phyloP scores from a whole-genome alignment of 1,140 invertebrate species.

The Caerostris darwini region DNA sequence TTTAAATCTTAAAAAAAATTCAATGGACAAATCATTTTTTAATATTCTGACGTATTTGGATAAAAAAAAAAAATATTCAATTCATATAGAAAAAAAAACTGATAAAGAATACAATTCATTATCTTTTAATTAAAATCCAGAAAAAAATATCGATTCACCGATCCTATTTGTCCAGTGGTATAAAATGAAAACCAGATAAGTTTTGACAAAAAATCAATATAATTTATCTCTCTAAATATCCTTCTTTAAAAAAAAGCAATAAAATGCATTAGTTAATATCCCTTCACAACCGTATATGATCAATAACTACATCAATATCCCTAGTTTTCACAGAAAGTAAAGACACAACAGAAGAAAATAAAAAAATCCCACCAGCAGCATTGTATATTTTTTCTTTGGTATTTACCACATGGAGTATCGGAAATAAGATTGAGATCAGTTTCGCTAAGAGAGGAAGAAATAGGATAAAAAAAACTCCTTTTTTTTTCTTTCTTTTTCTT shows the following conservation, averaged over 20 bases:
- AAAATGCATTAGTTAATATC: background rate
- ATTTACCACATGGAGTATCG: slow-evolving; percentile 47
- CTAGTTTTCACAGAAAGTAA: background rate
- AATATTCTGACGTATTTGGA: no score
- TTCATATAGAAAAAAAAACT: no score
- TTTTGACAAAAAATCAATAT: background rate
- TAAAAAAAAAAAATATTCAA: no score
- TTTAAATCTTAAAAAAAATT: no score
- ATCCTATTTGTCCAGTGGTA: background rate
- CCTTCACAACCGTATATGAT: background rate
- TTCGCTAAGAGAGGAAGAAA: background rate
- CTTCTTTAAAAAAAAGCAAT: background rate
- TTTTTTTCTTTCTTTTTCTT: background rate
- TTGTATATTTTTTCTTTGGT: slow-evolving; percentile 5
- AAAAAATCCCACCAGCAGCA: no score
- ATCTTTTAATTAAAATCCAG: background rate
- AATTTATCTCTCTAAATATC: background rate
- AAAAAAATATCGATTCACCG: background rate
- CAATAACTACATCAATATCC: background rate
- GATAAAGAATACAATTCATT: background rate
- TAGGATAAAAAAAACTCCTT: background rate
- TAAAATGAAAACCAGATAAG: background rate
- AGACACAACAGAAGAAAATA: background rate
- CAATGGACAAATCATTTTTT: no score
- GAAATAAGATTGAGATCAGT: slow-evolving; percentile 60